Percentiles rank a stretch among this genome's conserved stretches.
These are phyloP conservation scores for Scolopax rusticola DNA, from an alignment of 2,797 vertebrate genomes.

Conservation along the genomic window DNA sequence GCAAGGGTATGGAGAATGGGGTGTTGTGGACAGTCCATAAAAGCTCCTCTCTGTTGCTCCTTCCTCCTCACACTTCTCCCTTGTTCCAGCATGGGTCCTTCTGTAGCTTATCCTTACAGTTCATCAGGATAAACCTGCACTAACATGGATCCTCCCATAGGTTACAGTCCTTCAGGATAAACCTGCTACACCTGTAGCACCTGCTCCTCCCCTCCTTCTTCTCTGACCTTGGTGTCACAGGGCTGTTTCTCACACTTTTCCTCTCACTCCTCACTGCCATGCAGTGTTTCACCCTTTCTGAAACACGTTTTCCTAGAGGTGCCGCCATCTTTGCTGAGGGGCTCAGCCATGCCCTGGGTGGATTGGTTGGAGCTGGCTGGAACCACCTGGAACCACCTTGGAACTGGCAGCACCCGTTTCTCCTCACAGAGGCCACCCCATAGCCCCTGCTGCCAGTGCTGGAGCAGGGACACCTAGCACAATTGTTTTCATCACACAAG, in stretches of 20 bases:
- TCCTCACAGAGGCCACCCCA: neutral
- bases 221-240: neutral
- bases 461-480: accelerated
- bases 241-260: neutral
- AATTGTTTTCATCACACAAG: neutral
- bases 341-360: accelerated
- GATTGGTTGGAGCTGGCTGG: accelerated
- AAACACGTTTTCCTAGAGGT: accelerated
- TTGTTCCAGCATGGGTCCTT: neutral
- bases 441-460: accelerated
- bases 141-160: accelerated
- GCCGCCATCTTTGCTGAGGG: accelerated
- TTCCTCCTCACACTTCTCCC: neutral
- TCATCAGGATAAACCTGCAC: neutral
- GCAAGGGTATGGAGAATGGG: accelerated
- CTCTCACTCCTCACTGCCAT: neutral
- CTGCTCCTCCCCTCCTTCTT: neutral
- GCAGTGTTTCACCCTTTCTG: neutral
- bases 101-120: too few relatives aligned
- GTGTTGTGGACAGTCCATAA: neutral
- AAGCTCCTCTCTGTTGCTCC: neutral
- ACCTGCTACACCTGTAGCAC: neutral
- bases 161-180: neutral
- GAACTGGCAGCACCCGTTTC: accelerated
- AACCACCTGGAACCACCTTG: accelerated